Percentiles rank a stretch among this genome's conserved stretches.
These are phyloP conservation scores for Butorides virescens DNA, from an alignment of 2,113 vertebrate species.

Conservation along the genomic window DNA sequence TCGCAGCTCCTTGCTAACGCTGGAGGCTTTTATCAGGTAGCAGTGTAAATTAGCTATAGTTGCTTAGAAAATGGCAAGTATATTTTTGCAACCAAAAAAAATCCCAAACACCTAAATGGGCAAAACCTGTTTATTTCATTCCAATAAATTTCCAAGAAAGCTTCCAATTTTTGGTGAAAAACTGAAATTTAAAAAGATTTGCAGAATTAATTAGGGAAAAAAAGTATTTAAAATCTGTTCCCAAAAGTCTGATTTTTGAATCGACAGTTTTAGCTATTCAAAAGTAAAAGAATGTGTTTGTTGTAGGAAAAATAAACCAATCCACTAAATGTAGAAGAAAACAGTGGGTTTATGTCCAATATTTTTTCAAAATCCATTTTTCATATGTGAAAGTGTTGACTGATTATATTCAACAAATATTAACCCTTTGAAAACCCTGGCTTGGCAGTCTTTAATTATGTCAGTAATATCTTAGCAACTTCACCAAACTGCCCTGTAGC, in stretches of 20 bases:
- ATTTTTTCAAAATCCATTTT: neutral
- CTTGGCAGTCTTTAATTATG: neutral
- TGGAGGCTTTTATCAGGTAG: neutral
- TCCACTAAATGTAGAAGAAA: neutral
- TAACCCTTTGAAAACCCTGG: neutral
- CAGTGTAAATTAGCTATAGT: neutral
- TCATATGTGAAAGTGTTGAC: neutral
- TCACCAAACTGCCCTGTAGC: neutral
- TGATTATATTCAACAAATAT: neutral
- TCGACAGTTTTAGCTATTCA: neutral
- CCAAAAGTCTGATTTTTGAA: neutral
- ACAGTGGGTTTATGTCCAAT: rapidly evolving
- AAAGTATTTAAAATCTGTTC: neutral
- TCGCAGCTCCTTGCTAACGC: neutral
- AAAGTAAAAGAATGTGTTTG: neutral
- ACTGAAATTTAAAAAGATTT: neutral
- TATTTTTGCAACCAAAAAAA: neutral
- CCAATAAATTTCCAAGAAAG: neutral
- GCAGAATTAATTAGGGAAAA: neutral
- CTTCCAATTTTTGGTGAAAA: neutral
- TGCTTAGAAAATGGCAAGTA: neutral
- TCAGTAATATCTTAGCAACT: neutral
- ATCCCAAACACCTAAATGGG: neutral
- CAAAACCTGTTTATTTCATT: neutral
- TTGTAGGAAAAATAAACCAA: neutral